Base-by-base conservation (phyloP, 2,797 vertebrate species). In the Sciurus carolinensis region DNA sequence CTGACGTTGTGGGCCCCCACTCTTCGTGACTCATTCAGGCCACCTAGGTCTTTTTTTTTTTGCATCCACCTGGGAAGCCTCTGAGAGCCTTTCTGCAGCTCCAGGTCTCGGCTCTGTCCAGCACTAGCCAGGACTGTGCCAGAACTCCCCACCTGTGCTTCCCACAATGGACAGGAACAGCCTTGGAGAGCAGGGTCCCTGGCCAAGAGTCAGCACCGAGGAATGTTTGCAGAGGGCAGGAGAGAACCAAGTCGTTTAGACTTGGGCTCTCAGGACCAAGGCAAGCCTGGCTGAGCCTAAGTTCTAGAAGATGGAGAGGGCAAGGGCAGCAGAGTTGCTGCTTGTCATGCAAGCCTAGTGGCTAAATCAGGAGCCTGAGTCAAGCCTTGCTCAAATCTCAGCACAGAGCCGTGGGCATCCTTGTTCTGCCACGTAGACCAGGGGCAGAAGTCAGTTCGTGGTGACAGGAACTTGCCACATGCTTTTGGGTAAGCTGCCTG, bases 381-480 rank as follows among this genome's bases (percentile, higher is more conserved):
- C 33, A 67, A 75, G 39, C n/a, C 80, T 86, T 20, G 3, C 18
- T 44, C 26, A 22, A 39, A 42, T n/a, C 71, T 84, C 17, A 72
- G 90, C 50, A 84, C 77, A 14, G 7, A 50, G 33, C 15, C 1
- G 30, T n/a, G 77, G 83, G 54, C 4, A n/a, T 33, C 92, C 42
- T 4, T 0, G 5, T 2, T 18, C 50, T 2, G 14, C 62, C 79
- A 79, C 1, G 0, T 5, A 64, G 33, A 2, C 7, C 5, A 2
- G 66, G 15, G 33, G 12, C 81, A 89, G 72, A 80, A 33, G 83
- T 15, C 3, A 1, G 18, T 67, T 67, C 33, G 7, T 15, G 33
- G 66, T 52, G 15, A 33, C 4, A 24, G 11, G 42, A 92, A 52
- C 75, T 59, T 81, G 54, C 24, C 3, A 17, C 3, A 7, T 50